Percentiles rank a stretch among this genome's conserved stretches.
Conservation (phyloP, 2,113 vertebrate genomes). For the Cyanistes caeruleus region DNA sequence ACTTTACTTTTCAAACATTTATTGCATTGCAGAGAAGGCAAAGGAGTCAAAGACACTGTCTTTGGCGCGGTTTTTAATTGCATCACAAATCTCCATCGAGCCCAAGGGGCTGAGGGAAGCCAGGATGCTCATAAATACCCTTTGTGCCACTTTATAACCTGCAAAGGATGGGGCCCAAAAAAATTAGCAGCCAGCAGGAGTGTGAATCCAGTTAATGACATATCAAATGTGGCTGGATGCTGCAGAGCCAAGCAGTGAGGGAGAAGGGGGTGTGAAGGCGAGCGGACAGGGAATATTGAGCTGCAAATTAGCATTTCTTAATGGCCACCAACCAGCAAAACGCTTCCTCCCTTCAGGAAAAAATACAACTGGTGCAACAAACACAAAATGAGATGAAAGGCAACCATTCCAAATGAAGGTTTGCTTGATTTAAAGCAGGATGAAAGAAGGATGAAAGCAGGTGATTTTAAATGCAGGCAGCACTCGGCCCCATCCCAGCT, state of each 20-base stretch:
- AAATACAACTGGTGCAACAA: not conserved
- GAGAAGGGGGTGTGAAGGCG: not conserved
- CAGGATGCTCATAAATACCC: slow-evolving; percentile 5
- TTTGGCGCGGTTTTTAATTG: not conserved
- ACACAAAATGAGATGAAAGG: not conserved
- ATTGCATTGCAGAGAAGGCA: not conserved
- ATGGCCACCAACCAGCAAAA: not conserved
- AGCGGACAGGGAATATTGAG: not conserved
- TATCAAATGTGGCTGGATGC: not conserved
- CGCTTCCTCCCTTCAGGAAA: not conserved
- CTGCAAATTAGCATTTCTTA: slow-evolving; percentile 46
- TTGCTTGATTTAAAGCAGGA: not conserved
- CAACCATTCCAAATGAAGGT: not conserved
- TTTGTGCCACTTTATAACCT: not conserved
- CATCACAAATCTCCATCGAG: not conserved
- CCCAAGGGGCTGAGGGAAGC: not conserved
- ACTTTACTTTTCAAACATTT: not conserved
- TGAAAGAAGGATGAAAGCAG: not conserved
- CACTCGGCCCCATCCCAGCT: rapidly evolving
- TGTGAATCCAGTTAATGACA: slow-evolving; percentile 31
- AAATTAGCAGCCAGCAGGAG: slow-evolving; percentile 30
- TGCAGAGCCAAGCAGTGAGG: not conserved
- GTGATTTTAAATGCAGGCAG: not conserved
- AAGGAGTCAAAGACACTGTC: not conserved
- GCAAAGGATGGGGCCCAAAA: not conserved